phyloP scores from a whole-genome alignment of 2,797 vertebrate genomes.

The Silurus aristotelis region DNA sequence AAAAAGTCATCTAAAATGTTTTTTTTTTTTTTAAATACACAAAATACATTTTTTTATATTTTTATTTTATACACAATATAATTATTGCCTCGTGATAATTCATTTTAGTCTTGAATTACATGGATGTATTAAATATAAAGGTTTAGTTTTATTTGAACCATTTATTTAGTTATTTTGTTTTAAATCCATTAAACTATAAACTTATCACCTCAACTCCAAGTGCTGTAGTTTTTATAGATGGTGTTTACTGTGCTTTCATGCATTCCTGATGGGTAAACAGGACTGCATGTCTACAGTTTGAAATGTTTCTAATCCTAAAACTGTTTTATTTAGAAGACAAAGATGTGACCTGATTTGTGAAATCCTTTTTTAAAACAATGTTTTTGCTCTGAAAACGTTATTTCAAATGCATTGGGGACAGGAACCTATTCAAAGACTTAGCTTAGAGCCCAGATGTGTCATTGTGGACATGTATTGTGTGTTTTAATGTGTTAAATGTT shows the following conservation, averaged over 20 bases:
- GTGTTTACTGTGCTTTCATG: neutral
- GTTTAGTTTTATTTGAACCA: neutral
- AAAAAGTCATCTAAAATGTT: neutral
- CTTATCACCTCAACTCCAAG: neutral
- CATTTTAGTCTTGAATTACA: neutral
- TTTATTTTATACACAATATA: neutral
- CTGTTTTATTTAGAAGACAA: too few species aligned
- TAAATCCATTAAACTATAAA: neutral
- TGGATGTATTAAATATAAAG: neutral
- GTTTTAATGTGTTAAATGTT: slow-evolving; percentile 10
- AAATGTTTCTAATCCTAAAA: neutral
- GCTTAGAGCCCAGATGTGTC: neutral
- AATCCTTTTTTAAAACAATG: too few species aligned
- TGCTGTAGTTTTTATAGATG: neutral
- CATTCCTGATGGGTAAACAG: neutral
- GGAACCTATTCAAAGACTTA: neutral
- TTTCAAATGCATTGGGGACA: slow-evolving; percentile 20
- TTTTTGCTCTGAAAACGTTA: slow-evolving; percentile 31
- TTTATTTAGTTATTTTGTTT: neutral
- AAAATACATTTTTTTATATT: too few species aligned
- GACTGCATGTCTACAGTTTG: neutral
- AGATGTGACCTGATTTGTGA: neutral
- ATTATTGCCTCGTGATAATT: neutral
- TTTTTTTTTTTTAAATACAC: neutral
- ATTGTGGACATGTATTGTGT: slow-evolving; percentile 11